phyloP scores from a whole-genome alignment of 2,113 vertebrate genomes.

The Chaetura pelagica region DNA sequence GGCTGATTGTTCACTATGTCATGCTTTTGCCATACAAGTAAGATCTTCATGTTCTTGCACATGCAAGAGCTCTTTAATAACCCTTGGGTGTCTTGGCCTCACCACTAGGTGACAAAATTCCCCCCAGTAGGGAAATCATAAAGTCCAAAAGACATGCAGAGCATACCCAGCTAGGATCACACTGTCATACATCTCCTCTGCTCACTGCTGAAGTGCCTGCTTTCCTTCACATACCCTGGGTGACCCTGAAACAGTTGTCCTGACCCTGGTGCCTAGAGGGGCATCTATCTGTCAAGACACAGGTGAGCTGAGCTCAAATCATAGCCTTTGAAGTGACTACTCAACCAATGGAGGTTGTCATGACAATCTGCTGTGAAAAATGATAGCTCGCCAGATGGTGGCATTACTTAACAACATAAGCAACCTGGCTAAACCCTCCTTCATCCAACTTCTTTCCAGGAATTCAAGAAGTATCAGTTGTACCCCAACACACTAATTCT shows the following conservation, averaged over 20 bases:
- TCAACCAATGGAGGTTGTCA: not conserved
- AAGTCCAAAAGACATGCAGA: not conserved
- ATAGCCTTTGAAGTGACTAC: not conserved
- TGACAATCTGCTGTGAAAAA: not conserved
- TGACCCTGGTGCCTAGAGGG: not conserved
- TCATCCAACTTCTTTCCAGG: not conserved
- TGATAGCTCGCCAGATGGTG: not conserved
- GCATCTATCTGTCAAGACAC: not conserved
- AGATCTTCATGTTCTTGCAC: not conserved
- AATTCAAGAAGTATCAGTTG: not conserved
- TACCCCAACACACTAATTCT: not conserved
- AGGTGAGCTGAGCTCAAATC: not conserved
- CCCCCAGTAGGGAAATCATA: fast-evolving
- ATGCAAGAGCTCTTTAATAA: not conserved
- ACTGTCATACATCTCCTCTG: fast-evolving
- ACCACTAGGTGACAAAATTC: not conserved
- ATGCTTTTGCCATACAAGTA: not conserved
- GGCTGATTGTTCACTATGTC: not conserved
- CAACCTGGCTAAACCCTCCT: not conserved
- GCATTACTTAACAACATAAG: not conserved
- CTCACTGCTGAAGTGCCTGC: not conserved
- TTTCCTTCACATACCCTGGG: not conserved
- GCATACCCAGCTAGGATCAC: not conserved
- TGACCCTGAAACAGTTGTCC: not conserved
- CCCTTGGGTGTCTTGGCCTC: not conserved